Evolutionary conservation across 2,888 invertebrate species (phyloP).

Genomic region (Macrophya annulata): DNA sequence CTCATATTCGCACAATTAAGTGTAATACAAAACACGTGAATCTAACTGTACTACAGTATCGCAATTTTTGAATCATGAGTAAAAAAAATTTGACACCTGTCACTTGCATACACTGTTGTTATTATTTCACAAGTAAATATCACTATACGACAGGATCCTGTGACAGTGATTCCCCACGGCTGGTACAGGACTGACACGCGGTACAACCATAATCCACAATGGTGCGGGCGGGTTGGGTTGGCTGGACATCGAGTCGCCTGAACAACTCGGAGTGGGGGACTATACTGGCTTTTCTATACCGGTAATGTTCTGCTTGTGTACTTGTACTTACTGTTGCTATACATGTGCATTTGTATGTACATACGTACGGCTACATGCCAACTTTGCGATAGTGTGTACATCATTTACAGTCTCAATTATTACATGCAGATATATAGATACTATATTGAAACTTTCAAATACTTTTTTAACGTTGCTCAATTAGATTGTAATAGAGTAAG

Average conservation of each 20-base stretch:
- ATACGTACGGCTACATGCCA: constrained; percentile 14
- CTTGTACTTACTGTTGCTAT: not conserved
- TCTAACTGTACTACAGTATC: not conserved
- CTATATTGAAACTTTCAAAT: not conserved
- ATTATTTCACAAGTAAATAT: not conserved
- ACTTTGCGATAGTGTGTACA: not conserved
- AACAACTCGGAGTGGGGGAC: constrained; percentile 50
- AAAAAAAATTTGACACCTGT: constrained; percentile 39
- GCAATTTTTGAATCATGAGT: not conserved
- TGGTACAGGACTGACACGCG: constrained; percentile 75
- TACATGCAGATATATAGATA: not conserved
- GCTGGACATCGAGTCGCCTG: constrained; percentile 56
- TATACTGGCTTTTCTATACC: not conserved
- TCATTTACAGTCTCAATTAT: not conserved
- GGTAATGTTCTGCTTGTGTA: constrained; percentile 4
- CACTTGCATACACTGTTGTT: constrained; percentile 9
- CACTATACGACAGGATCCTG: constrained; percentile 56
- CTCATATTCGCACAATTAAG: not conserved
- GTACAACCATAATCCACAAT: constrained; percentile 62
- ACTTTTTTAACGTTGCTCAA: not conserved
- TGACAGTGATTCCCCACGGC: constrained; percentile 72
- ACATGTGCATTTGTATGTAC: not conserved
- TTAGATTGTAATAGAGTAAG: not conserved
- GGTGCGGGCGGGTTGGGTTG: constrained; percentile 51
- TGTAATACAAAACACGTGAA: not conserved